Conservation (phyloP, 2,888 invertebrate species). For the Agriotes lineatus region DNA sequence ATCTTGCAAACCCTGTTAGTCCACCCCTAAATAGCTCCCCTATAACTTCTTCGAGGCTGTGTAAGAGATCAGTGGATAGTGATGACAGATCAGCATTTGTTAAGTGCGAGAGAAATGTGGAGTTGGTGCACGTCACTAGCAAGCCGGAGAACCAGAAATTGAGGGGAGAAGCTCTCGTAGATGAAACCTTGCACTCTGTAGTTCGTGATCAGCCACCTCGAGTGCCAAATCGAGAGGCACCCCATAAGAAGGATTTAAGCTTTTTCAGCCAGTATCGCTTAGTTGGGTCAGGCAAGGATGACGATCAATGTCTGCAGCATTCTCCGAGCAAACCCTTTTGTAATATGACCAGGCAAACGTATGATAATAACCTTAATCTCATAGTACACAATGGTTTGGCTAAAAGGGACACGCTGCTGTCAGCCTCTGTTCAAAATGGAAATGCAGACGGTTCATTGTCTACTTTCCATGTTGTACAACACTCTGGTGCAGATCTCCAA, state of each 20-base stretch:
- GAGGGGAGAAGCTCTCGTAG: neutral
- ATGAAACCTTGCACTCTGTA: neutral
- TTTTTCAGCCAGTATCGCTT: conserved; percentile 1
- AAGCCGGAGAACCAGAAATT: neutral
- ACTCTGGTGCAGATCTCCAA: too few relatives aligned
- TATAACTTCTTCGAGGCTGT: neutral
- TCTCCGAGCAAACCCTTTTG: neutral
- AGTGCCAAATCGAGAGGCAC: neutral
- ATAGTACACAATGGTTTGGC: neutral
- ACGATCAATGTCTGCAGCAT: neutral
- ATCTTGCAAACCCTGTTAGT: neutral
- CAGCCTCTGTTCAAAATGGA: neutral
- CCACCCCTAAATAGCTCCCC: neutral
- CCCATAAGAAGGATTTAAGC: neutral
- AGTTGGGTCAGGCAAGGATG: neutral
- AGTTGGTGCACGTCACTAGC: neutral
- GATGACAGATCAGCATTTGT: conserved; percentile 2
- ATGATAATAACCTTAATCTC: neutral
- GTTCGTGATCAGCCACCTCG: neutral
- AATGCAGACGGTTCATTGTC: neutral
- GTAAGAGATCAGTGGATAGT: conserved; percentile 16
- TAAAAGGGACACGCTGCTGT: too few relatives aligned
- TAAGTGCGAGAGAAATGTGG: neutral
- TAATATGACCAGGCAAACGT: neutral
- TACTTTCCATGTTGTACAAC: conserved; percentile 21